phyloP scores from a whole-genome alignment of 2,888 invertebrate genomes.

The Drosophila mercatorum region DNA sequence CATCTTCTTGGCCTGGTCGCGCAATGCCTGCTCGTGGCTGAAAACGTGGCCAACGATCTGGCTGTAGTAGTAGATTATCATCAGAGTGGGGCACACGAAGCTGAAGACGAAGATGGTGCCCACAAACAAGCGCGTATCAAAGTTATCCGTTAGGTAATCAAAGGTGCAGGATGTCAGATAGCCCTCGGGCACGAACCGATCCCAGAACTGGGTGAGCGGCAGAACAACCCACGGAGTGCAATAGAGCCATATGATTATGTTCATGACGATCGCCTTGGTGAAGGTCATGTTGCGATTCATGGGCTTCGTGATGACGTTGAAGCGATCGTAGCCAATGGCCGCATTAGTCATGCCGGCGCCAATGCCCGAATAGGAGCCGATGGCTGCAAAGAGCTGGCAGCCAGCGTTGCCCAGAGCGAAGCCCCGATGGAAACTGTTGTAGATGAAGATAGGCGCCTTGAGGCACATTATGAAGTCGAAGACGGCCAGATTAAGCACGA shows the following conservation, averaged over 20 bases:
- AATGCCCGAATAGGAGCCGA: constrained; percentile 92
- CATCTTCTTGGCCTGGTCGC: constrained; percentile 94
- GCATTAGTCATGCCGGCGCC: constrained; percentile 93
- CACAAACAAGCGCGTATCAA: constrained; percentile 91
- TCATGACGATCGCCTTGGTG: constrained; percentile 91
- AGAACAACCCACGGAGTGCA: constrained; percentile 92
- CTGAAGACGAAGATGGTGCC: constrained; percentile 90
- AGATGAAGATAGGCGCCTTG: constrained; percentile 93
- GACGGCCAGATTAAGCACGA: constrained; percentile 92
- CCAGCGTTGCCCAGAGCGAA: constrained; percentile 90
- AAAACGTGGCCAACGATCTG: constrained; percentile 93
- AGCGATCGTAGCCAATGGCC: constrained; percentile 92
- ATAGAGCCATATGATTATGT: constrained; percentile 90
- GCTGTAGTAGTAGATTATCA: constrained; percentile 93
- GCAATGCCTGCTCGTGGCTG: constrained; percentile 92
- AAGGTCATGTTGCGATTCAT: constrained; percentile 91
- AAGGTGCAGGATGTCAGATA: constrained; percentile 93
- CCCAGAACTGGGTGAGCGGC: constrained; percentile 93
- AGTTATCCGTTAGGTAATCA: constrained; percentile 91
- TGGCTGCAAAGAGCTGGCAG: constrained; percentile 90
- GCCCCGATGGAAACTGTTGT: constrained; percentile 91
- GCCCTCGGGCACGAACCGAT: constrained; percentile 93
- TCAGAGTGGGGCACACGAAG: constrained; percentile 90
- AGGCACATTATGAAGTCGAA: constrained; percentile 94
- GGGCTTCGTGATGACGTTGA: constrained; percentile 91